Conservation (phyloP, 2,797 vertebrate genomes). For the Argya squamiceps region DNA sequence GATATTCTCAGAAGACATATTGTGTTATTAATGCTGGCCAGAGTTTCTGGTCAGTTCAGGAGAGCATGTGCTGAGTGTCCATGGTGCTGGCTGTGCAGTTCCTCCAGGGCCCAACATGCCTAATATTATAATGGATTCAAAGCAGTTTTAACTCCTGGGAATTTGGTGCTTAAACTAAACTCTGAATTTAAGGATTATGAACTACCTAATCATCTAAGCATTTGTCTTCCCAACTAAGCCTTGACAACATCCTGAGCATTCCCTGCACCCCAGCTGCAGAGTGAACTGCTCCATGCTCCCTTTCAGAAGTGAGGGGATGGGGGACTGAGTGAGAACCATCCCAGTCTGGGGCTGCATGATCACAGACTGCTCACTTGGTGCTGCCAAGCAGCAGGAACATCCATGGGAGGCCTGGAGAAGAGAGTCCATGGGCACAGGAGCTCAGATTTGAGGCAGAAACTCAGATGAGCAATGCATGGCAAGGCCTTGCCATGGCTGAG, state of each 20-base stretch:
- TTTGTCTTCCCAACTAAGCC: not conserved
- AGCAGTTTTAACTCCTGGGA: constrained; percentile 1
- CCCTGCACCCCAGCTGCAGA: not conserved
- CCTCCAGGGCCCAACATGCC: accelerated
- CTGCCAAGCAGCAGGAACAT: not conserved
- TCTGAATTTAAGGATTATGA: not conserved
- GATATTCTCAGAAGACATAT: not conserved
- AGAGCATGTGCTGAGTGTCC: not conserved
- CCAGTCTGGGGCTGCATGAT: not conserved
- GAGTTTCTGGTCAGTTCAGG: not conserved
- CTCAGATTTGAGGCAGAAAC: not conserved
- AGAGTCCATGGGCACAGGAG: not conserved
- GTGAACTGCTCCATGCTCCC: not conserved
- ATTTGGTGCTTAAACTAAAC: not conserved
- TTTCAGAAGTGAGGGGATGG: not conserved
- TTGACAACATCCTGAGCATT: not conserved
- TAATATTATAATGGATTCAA: not conserved
- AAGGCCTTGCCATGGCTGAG: accelerated
- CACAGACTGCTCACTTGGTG: not conserved
- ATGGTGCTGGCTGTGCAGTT: not conserved
- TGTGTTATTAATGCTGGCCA: not conserved
- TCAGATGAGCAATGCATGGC: accelerated
- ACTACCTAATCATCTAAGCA: not conserved
- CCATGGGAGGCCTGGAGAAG: not conserved
- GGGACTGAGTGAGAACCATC: not conserved